Evolutionary conservation across 1,140 invertebrate species (phyloP).

Genomic region (Ostrea edulis): DNA sequence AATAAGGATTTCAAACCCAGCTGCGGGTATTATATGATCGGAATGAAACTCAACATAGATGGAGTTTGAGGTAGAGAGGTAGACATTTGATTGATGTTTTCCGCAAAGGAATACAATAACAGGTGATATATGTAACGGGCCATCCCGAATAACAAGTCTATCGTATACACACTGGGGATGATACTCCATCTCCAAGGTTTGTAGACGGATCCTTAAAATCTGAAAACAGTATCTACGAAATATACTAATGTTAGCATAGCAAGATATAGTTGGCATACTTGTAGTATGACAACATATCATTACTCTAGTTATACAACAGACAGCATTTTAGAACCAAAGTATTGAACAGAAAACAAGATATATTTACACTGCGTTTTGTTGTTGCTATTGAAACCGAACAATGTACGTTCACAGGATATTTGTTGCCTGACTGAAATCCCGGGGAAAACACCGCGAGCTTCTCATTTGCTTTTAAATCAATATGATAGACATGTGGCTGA

Average conservation of each 20-base stretch:
- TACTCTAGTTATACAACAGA: too few relatives aligned
- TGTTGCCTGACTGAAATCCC: neutral
- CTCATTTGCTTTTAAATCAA: neutral
- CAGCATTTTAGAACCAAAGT: too few relatives aligned
- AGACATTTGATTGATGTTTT: neutral
- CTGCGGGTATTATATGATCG: neutral
- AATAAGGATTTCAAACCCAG: neutral
- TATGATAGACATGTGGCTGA: neutral
- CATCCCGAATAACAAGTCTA: slow-evolving; percentile 3
- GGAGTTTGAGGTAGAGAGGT: neutral
- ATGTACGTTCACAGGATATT: neutral
- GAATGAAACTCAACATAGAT: neutral
- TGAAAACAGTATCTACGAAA: neutral
- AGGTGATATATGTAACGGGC: neutral
- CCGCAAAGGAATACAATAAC: neutral
- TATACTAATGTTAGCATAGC: too few relatives aligned
- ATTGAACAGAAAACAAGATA: neutral
- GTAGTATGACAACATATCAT: too few relatives aligned
- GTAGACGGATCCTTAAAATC: neutral
- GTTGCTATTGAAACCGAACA: neutral
- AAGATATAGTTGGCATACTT: too few relatives aligned
- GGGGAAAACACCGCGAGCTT: neutral
- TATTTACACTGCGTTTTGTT: neutral
- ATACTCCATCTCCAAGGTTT: neutral
- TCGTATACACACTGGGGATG: neutral